Base-by-base conservation (phyloP, 1,140 invertebrate species). In the Melanaphis sacchari region DNA sequence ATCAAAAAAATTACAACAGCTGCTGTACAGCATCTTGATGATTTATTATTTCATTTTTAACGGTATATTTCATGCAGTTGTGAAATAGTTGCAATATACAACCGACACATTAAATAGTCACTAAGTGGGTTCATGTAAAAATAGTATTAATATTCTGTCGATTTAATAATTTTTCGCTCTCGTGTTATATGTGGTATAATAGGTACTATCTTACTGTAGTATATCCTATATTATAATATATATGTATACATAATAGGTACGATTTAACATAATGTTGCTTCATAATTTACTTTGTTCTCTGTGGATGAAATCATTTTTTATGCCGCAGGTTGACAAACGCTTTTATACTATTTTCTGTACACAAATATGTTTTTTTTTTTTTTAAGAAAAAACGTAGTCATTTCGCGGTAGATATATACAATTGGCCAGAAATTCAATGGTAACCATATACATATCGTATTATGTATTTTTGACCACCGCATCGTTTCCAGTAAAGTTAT, bases 61-160 rank as follows among this genome's bases (percentile, higher is more conserved):
- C 54, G 52, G 89, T 90, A 66, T 90, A 90, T 90, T 90, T 59
- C 38, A 90, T 21, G 38, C 26, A n/a, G 38, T 43, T 43, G 38
- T 41, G 54, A 66, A 31, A 66, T 90, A 5, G 49, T 43, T 31
- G 26, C 5, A 31, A 2, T 59, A n/a, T 21, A 76, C 11, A 66
- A 31, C 36, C 22, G 22, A 24, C 49, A 40, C 49, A 40, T 59
- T 40, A 15, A 59, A 90, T 18, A 40, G 40, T 41, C 21, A 90
- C 38, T 90, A 90, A 89, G 36, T 54, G 26, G 88, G n/a, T 90
- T 90, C 52, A 26, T 40, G 54, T 90, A 90, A 31, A 90, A 90
- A 90, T 66, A 90, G 89, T 90, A 40, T 76, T 76, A n/a, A n/a
- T 76, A 41, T 90, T 66, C 66, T 52, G 36, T 89, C 43, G n/a